These are phyloP conservation scores for Ctenopoma multispine DNA, from an alignment of 2,797 vertebrate species.

Conservation along the genomic window DNA sequence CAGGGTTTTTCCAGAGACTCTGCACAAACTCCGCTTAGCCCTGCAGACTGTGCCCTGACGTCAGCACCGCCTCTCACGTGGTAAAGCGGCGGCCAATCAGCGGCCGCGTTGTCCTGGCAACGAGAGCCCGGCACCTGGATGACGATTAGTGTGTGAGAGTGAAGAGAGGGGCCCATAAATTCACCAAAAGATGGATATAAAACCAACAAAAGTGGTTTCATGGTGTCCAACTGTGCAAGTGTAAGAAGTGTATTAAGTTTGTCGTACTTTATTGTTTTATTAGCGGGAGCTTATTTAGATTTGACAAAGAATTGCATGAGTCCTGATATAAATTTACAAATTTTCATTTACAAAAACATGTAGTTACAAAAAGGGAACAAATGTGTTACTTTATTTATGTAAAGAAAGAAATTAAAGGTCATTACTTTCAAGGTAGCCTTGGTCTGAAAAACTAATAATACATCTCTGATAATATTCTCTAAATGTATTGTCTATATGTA, in stretches of 20 bases:
- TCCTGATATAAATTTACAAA: not conserved
- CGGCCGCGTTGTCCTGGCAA: conserved; percentile 76
- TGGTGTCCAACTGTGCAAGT: not conserved
- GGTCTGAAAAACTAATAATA: no score
- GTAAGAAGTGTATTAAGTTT: not conserved
- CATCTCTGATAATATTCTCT: no score
- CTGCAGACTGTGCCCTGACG: conserved; percentile 72
- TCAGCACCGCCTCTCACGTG: conserved; percentile 74
- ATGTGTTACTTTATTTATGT: not conserved
- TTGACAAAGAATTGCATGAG: not conserved
- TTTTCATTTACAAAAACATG: no score
- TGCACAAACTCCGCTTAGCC: conserved; percentile 58
- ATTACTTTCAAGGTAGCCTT: no score
- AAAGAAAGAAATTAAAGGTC: no score
- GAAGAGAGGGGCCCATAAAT: not conserved
- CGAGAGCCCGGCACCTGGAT: conserved; percentile 59
- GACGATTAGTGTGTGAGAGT: conserved; percentile 34
- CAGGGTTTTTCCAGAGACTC: conserved; percentile 48
- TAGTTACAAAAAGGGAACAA: not conserved
- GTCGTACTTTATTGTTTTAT: not conserved
- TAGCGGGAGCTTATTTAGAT: not conserved
- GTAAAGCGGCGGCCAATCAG: conserved; percentile 68
- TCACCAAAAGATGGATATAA: not conserved
- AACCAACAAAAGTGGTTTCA: not conserved
- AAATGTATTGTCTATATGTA: no score